phyloP scores from a whole-genome alignment of 2,113 vertebrate species.

The Zosterops borbonicus region DNA sequence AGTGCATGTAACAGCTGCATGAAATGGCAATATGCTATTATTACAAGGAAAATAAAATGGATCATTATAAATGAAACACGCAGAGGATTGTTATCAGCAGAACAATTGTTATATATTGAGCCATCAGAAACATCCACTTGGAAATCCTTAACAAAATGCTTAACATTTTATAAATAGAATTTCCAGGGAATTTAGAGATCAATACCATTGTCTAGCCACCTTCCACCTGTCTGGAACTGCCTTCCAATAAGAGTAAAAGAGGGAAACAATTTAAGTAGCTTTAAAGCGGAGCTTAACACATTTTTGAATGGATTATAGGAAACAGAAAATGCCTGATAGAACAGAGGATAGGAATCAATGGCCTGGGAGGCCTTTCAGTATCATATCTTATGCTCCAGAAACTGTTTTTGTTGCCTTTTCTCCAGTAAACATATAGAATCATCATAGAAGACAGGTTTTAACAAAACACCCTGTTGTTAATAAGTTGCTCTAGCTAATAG shows the following conservation, averaged over 20 bases:
- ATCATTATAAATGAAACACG: conserved; percentile 42
- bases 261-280: conserved; percentile 17
- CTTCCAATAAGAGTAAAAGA: conserved; percentile 11
- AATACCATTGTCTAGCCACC: conserved; percentile 49
- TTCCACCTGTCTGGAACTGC: conserved; percentile 46
- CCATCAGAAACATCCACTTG: conserved; percentile 49
- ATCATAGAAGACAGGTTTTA: neutral
- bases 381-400: neutral
- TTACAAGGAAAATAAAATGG: conserved; percentile 45
- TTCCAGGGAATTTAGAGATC: conserved; percentile 61
- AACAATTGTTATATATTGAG: conserved; percentile 47
- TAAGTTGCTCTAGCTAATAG: neutral
- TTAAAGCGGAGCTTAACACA: conserved; percentile 25
- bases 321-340: neutral
- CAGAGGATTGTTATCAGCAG: conserved; percentile 36
- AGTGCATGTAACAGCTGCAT: conserved; percentile 11
- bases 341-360: neutral
- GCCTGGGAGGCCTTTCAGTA: neutral
- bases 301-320: conserved; percentile 42
- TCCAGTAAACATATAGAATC: neutral
- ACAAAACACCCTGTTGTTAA: neutral
- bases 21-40: conserved; percentile 28
- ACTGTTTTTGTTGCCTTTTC: neutral
- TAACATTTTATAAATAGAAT: conserved; percentile 56
- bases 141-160: conserved; percentile 47